Evolutionary conservation across 2,797 vertebrate species (phyloP), one percentile per base, ranked within the genome.

Genomic region (Alcedo atthis): DNA sequence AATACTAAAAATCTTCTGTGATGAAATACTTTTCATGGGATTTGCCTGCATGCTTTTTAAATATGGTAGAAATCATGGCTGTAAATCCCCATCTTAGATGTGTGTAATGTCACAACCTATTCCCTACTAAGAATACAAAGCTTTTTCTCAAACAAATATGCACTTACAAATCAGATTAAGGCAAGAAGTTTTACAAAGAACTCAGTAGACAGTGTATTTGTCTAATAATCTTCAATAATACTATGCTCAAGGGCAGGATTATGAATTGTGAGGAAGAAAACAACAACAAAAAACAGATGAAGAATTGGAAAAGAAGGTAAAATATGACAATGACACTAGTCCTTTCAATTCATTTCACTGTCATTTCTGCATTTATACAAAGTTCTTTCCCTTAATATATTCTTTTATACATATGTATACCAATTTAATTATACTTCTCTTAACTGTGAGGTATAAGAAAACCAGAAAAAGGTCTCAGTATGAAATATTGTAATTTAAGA

Each of bases 11-110:
- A 87, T 59, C n/a, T 71, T 80, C 48, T n/a, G 15, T 49, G 26
- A 57, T 68, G 20, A 79, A 89, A 84, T 3, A 28, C 10, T 66
- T 84, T 81, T 69, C 16, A 79, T 25, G 12, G 26, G 48, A 84
- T 90, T 87, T 84, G 22, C 43, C 43, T 92, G 18, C 25, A 63
- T 73, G n/a, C 10, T 73, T 92, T 93, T 84, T 63, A 89, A 88
- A 70, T 45, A 55, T 10, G 57, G 4, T 10, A 46, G 69, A 76
- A 87, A 86, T 67, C 12, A 43, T 21, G 79, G 15, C 19, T 76
- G 22, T 48, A 87, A 92, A 53, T 4, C 2, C 3, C 12, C 57
- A 28, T 33, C 63, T 79, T 76, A 17, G 13, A 57, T 84, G 6
- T 32, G 49, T 80, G 33, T 45, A 69, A 67, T 46, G 28, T 26